Base-by-base conservation (phyloP, 2,113 vertebrate species). In the Strix uralensis region DNA sequence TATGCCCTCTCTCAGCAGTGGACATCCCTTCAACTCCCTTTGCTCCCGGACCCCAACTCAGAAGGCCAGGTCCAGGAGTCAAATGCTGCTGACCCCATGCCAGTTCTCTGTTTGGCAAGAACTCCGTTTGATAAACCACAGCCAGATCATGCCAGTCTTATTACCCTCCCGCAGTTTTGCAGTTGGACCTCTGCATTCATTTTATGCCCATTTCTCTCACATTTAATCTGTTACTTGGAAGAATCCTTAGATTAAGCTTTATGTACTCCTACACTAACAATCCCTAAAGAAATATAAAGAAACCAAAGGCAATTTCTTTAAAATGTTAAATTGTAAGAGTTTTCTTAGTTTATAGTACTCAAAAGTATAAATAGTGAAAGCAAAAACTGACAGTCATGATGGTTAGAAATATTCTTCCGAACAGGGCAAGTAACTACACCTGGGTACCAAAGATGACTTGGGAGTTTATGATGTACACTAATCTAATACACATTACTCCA, bases 21-120 rank as follows among this genome's bases (percentile, higher is more conserved):
- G 25, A 58, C 23, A 88, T 2, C 29, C 14, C 6, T 47, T 52
- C 36, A 42, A 29, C 7, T 38, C 19, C 15, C 36, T 75, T 72
- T 69, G 46, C 25, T 58, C 36, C 21, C 2, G 2, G 38, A 62
- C 5, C 27, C 26, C 32, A 75, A 0, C 13, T 72, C 7, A 1
- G n/a, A 78, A 73, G 19, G 34, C 23, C 44, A 44, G 3, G 3
- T 38, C 61, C 5, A 2, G 30, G 47, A 84, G 27, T 55, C 81
- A 65, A n/a, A 80, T 13, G 14, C 42, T 86, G 54, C 59, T 70
- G 46, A 69, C 10, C 15, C 34, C 49, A 21, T 10, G 25, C 9
- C 58, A 90, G 23, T 40, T 81, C 36, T 78, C 58, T 3, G 1
- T 38, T n/a, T 85, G 73, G 27, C 61, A 88, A 26, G 13, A 75